Conservation (phyloP, 2,797 vertebrate genomes). For the Crenuchus spilurus region DNA sequence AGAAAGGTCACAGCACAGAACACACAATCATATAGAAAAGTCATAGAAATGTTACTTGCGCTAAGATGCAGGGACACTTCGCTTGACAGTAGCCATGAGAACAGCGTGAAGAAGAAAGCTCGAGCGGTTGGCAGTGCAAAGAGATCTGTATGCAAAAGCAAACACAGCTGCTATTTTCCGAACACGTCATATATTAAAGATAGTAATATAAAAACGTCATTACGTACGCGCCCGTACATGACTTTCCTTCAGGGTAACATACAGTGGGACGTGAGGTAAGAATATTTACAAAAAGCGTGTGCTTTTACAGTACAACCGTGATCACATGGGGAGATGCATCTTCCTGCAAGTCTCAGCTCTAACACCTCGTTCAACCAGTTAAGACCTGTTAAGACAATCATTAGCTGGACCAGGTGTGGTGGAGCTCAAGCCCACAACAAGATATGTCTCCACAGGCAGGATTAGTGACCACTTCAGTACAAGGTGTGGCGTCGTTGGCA, state of each 20-base stretch:
- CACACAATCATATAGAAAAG: conserved; percentile 76
- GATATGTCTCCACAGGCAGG: background rate
- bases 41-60: conserved; percentile 74
- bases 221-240: conserved; percentile 8
- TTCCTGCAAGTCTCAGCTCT: background rate
- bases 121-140: conserved; percentile 80
- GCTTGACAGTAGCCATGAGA: conserved; percentile 37
- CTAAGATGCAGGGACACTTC: conserved; percentile 66
- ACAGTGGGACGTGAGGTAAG: conserved; percentile 15
- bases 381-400: no score
- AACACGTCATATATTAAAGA: conserved; percentile 37
- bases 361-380: no score
- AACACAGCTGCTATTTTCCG: conserved; percentile 32
- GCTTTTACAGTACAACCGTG: conserved; percentile 13
- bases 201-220: conserved; percentile 34
- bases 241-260: conserved; percentile 17
- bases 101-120: conserved; percentile 66
- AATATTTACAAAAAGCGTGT: conserved; percentile 45
- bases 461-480: background rate
- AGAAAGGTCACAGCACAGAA: conserved; percentile 73
- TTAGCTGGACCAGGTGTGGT: no score
- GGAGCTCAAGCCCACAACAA: background rate
- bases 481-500: background rate
- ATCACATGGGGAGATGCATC: background rate
- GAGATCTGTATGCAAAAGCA: conserved; percentile 30